Evolutionary conservation across 2,797 vertebrate species (phyloP).

Genomic region (Cryptoblepharus egeriae): DNA sequence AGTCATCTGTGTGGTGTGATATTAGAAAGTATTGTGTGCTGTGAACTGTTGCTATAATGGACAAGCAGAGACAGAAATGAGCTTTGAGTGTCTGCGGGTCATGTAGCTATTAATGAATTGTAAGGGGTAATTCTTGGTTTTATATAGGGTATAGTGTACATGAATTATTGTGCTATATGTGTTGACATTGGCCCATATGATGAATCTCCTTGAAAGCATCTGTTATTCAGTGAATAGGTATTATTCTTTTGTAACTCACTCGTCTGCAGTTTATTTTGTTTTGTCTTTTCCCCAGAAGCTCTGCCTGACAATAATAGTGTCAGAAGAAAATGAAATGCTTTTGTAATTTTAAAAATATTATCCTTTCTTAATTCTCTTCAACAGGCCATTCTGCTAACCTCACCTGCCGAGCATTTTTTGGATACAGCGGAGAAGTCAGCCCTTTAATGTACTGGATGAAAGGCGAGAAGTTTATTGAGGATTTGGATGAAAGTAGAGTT

Average conservation of each 20-base stretch:
- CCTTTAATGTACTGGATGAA: constrained; percentile 99
- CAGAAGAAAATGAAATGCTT: constrained; percentile 26
- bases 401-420: constrained; percentile 96
- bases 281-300: constrained; percentile 5
- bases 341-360: constrained; percentile 35
- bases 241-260: not conserved
- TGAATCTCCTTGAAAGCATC: not conserved
- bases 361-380: constrained; percentile 62
- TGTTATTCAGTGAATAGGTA: not conserved
- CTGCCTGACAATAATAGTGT: not conserved
- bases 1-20: not conserved
- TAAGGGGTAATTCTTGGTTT: not conserved
- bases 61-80: not conserved
- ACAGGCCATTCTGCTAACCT: constrained; percentile 91
- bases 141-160: not conserved
- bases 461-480: constrained; percentile 98
- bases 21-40: not conserved
- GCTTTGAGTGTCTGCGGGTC: not conserved
- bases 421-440: constrained; percentile 94
- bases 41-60: not conserved
- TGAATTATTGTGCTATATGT: not conserved
- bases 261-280: not conserved
- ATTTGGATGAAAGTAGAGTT: constrained; percentile 93
- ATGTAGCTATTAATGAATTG: not conserved
- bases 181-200: constrained; percentile 13